A percentile compares a stretch with the other conserved stretches of the same genome.
These are phyloP conservation scores for Drosophila punjabiensis DNA, from an alignment of 1,140 invertebrate species.

Conservation along the genomic window DNA sequence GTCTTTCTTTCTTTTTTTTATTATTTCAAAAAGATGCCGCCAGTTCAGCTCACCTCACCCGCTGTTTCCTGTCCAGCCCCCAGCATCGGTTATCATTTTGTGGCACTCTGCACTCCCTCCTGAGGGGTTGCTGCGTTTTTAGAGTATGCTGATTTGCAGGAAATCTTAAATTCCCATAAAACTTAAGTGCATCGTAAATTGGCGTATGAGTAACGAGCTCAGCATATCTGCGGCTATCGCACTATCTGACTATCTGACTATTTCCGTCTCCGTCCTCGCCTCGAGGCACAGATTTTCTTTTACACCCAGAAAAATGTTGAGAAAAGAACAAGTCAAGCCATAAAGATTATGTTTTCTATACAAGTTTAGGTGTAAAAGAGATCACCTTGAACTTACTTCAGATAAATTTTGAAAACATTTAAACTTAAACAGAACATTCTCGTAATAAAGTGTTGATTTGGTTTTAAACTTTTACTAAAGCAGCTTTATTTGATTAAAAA, in stretches of 20 bases:
- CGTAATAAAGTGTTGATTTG: no score
- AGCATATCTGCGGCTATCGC: conserved; percentile 40
- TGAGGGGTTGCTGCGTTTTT: conserved; percentile 2
- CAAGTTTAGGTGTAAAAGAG: not conserved
- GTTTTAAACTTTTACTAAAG: not conserved
- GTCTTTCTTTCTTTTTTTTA: conserved; percentile 1
- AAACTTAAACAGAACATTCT: no score
- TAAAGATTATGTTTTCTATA: not conserved
- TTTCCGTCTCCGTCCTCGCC: conserved; percentile 68
- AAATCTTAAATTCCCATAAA: conserved; percentile 84
- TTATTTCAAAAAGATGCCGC: conserved; percentile 39
- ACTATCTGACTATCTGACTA: conserved; percentile 47
- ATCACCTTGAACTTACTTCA: not conserved
- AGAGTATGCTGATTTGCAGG: conserved; percentile 65
- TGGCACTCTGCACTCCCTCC: conserved; percentile 28
- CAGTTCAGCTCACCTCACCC: conserved; percentile 21
- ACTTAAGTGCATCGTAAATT: conserved; percentile 82
- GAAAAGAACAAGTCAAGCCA: not conserved
- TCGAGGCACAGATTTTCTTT: conserved; percentile 37
- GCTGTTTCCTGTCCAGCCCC: conserved; percentile 54
- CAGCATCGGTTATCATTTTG: conserved; percentile 54
- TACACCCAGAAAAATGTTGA: not conserved
- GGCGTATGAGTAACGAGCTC: conserved; percentile 77
- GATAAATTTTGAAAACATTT: not conserved
- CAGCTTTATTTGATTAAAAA: not conserved